Conservation (phyloP, 2,888 invertebrate species). For the Heliconius charithonia region DNA sequence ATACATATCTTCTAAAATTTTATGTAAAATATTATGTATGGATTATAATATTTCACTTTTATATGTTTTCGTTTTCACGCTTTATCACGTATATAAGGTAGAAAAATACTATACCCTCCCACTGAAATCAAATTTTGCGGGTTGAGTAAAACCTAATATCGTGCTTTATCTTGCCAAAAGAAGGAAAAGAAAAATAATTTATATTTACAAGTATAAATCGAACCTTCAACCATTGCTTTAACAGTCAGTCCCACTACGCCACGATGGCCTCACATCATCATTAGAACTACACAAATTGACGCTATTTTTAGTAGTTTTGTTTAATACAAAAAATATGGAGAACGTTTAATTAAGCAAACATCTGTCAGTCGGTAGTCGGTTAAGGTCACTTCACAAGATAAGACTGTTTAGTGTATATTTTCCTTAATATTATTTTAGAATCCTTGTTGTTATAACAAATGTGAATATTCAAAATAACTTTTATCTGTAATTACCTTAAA, state of each 20-base stretch:
- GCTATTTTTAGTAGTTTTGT: neutral
- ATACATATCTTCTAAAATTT: slow-evolving; percentile 5
- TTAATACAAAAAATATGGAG: slow-evolving; percentile 28
- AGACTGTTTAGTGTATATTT: slow-evolving; percentile 33
- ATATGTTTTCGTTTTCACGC: neutral
- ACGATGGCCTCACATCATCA: too few species aligned
- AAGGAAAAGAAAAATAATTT: too few species aligned
- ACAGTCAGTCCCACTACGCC: too few species aligned
- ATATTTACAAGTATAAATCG: too few species aligned
- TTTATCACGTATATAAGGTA: neutral
- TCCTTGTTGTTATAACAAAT: neutral
- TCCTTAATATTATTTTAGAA: slow-evolving; percentile 23
- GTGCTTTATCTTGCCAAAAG: too few species aligned
- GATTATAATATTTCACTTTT: neutral
- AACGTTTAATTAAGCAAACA: slow-evolving; percentile 37
- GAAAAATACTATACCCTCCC: too few species aligned
- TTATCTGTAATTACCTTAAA: neutral
- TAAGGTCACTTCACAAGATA: slow-evolving; percentile 40
- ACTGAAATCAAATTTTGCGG: too few species aligned
- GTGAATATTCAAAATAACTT: neutral
- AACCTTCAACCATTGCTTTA: too few species aligned
- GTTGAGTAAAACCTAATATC: too few species aligned
- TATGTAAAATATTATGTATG: neutral
- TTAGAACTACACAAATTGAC: too few species aligned
- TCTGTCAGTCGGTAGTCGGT: slow-evolving; percentile 37